Evolutionary conservation across 2,888 invertebrate genomes (phyloP).

Genomic region (Lepidochitona cinerea): DNA sequence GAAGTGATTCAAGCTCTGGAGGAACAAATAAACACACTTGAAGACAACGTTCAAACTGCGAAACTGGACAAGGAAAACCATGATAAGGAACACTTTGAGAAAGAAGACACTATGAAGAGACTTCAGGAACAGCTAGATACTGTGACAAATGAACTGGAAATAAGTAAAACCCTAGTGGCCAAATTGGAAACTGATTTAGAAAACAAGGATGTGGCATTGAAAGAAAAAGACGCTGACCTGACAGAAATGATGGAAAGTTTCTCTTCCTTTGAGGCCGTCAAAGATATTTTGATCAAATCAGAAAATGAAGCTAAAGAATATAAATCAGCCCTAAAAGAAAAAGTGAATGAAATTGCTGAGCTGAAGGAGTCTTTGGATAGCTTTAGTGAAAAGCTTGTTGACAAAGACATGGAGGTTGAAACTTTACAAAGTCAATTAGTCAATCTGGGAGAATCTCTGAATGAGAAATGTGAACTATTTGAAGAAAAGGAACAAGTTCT

Average conservation of each 20-base stretch:
- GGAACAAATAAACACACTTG: constrained; percentile 14
- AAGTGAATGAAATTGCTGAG: neutral
- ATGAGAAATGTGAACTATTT: neutral
- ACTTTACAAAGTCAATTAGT: neutral
- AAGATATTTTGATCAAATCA: neutral
- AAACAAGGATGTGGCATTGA: neutral
- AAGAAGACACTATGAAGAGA: constrained; percentile 17
- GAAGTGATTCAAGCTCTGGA: constrained; percentile 14
- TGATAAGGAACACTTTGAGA: constrained; percentile 15
- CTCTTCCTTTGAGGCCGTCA: neutral
- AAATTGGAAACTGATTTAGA: constrained; percentile 19
- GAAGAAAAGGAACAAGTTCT: constrained; percentile 8
- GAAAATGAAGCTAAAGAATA: neutral
- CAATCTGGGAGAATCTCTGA: neutral
- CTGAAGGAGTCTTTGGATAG: neutral
- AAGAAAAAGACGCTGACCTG: constrained; percentile 17
- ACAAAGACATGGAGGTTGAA: neutral
- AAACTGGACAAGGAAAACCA: constrained; percentile 25
- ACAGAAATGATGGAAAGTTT: neutral
- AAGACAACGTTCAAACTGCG: constrained; percentile 23
- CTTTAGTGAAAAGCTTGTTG: neutral
- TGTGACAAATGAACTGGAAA: constrained; percentile 11
- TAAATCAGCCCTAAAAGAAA: neutral
- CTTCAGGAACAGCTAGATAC: constrained; percentile 17
- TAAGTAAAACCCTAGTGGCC: constrained; percentile 7